A percentile compares a stretch with the other conserved stretches of the same genome.
These are phyloP conservation scores for Platalea minor DNA, from an alignment of 2,797 vertebrate species.

Conservation along the genomic window DNA sequence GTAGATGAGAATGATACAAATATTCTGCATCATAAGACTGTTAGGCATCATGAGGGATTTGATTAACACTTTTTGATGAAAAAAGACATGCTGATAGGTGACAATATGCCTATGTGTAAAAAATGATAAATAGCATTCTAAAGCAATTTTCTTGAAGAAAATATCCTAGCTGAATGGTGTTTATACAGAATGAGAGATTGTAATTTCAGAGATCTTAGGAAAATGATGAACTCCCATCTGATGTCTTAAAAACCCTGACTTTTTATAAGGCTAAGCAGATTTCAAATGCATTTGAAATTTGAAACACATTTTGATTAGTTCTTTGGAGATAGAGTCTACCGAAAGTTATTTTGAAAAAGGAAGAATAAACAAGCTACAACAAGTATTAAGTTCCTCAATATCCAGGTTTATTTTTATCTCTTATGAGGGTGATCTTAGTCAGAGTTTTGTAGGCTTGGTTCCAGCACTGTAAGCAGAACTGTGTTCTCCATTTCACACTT, in stretches of 20 bases:
- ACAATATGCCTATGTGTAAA: background rate
- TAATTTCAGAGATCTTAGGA: slow-evolving; percentile 1
- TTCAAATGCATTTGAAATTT: slow-evolving; percentile 23
- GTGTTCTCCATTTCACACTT: background rate
- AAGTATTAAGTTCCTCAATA: background rate
- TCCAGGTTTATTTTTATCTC: background rate
- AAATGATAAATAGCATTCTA: background rate
- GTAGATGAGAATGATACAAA: background rate
- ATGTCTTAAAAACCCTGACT: background rate
- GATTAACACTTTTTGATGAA: background rate
- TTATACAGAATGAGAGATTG: background rate
- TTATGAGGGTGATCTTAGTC: background rate
- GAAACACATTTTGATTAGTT: background rate
- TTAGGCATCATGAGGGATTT: background rate
- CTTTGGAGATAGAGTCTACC: background rate
- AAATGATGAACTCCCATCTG: background rate
- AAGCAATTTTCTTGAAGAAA: slow-evolving; percentile 21
- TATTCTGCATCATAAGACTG: background rate
- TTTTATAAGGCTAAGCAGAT: background rate
- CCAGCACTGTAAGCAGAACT: background rate
- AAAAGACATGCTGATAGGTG: background rate
- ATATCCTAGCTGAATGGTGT: background rate
- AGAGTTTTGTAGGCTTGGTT: background rate
- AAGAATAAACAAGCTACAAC: background rate
- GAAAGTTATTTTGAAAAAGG: background rate